These are phyloP conservation scores for Trichonephila inaurata DNA, from an alignment of 1,140 invertebrate genomes.

Conservation along the genomic window DNA sequence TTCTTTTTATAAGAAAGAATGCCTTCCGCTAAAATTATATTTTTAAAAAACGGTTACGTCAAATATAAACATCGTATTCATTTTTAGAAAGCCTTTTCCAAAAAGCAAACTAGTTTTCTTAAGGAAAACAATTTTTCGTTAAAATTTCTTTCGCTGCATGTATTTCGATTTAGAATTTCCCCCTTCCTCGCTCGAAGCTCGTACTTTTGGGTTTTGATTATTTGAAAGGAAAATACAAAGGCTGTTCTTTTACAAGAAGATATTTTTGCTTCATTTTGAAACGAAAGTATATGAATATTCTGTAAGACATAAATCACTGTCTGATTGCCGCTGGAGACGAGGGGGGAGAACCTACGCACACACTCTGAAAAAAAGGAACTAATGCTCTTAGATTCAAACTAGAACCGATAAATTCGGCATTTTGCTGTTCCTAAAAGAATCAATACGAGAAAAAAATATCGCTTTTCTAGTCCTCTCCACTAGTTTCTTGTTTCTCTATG, in stretches of 20 bases:
- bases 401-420: background rate
- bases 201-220: background rate
- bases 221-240: background rate
- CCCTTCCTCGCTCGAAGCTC: background rate
- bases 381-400: background rate
- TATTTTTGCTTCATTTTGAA: background rate
- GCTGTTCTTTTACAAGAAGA: background rate
- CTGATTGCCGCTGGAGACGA: background rate
- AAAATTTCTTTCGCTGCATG: background rate
- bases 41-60: too few relatives aligned
- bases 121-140: background rate
- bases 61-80: too few relatives aligned
- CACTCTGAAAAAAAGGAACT: background rate
- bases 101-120: background rate
- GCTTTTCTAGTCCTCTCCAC: background rate
- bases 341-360: background rate
- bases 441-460: background rate
- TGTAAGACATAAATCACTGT: constrained; percentile 5
- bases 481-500: background rate
- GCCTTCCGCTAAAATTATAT: too few relatives aligned
- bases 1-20: too few relatives aligned
- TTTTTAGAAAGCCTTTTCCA: background rate
- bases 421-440: background rate
- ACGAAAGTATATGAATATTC: constrained; percentile 16
- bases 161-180: background rate